Conservation (phyloP, 2,113 vertebrate species). For the Lasiurus cinereus region DNA sequence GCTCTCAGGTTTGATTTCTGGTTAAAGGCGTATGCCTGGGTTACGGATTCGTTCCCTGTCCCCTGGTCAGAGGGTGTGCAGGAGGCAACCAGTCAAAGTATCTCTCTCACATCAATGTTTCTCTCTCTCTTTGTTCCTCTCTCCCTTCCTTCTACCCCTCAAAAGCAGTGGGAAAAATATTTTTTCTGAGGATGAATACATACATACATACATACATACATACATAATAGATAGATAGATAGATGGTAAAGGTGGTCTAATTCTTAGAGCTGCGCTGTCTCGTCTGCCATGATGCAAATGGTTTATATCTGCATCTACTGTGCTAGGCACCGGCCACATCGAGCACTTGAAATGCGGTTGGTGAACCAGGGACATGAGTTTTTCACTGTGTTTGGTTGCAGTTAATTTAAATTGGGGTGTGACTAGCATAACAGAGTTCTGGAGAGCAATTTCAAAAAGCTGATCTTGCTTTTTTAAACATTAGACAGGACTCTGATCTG, state of each 20-base stretch:
- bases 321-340: background rate
- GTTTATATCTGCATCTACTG: background rate
- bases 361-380: background rate
- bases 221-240: too few relatives aligned
- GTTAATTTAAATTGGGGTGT: background rate
- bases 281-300: background rate
- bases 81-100: too few relatives aligned
- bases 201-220: too few relatives aligned
- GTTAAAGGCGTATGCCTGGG: too few relatives aligned
- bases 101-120: too few relatives aligned
- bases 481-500: background rate
- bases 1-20: too few relatives aligned
- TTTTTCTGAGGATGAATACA: too few relatives aligned
- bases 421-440: background rate
- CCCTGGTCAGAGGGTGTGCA: too few relatives aligned
- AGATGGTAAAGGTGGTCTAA: background rate
- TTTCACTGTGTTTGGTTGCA: conserved; percentile 35
- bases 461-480: background rate
- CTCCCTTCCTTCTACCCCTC: too few relatives aligned
- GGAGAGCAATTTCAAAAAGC: background rate
- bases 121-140: too few relatives aligned
- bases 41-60: too few relatives aligned
- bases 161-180: too few relatives aligned
- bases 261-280: background rate
- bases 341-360: background rate